These are phyloP conservation scores for Thaumatotibia leucotreta DNA, from an alignment of 1,140 invertebrate genomes.

Conservation along the genomic window DNA sequence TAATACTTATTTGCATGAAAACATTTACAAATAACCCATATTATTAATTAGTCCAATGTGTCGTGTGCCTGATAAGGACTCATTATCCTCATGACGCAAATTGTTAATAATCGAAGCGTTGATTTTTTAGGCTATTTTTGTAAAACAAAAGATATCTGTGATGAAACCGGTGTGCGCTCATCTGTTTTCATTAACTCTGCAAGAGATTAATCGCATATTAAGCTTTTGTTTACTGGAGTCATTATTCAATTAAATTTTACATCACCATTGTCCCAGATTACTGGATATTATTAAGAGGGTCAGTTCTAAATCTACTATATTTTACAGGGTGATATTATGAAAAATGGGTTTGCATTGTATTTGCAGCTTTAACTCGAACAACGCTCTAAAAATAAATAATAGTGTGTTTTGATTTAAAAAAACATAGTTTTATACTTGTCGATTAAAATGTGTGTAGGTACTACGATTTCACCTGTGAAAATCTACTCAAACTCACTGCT, in stretches of 20 bases:
- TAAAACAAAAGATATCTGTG: slow-evolving; percentile 1
- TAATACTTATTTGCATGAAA: too few relatives aligned
- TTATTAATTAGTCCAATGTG: too few relatives aligned
- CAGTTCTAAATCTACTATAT: slow-evolving; percentile 8
- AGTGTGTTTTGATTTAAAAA: too few relatives aligned
- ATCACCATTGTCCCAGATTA: not conserved
- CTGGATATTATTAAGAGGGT: not conserved
- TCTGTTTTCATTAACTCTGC: slow-evolving; percentile 10
- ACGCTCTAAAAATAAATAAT: too few relatives aligned
- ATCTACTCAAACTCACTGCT: too few relatives aligned
- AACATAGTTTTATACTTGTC: too few relatives aligned
- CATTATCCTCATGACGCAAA: not conserved
- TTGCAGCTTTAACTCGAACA: not conserved
- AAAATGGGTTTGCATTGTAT: not conserved
- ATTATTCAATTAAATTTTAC: slow-evolving; percentile 14
- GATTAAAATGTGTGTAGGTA: too few relatives aligned
- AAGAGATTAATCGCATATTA: slow-evolving; percentile 6
- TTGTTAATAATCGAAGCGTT: not conserved
- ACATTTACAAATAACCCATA: too few relatives aligned
- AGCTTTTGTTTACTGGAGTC: slow-evolving; percentile 8
- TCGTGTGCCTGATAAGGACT: not conserved
- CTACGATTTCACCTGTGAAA: too few relatives aligned
- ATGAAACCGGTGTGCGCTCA: slow-evolving; percentile 1
- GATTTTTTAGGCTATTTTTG: not conserved
- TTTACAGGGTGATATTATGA: not conserved